Evolutionary conservation across 2,888 invertebrate genomes (phyloP).

Genomic region (Ceratothoa steindachneri): DNA sequence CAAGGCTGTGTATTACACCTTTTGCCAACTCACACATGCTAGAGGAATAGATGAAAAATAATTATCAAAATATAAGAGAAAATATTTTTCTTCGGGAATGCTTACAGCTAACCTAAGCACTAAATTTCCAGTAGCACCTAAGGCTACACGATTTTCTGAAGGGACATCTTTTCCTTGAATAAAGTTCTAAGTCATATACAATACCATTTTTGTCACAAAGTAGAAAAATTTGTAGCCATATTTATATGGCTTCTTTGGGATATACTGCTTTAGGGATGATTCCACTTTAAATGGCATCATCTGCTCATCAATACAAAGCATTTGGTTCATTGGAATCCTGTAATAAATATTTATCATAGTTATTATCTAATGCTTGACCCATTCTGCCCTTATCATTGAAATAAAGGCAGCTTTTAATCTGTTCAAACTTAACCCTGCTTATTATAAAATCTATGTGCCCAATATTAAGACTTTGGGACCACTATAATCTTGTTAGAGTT

Average conservation of each 20-base stretch:
- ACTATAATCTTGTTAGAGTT: too few species aligned
- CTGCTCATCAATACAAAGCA: constrained; percentile 50
- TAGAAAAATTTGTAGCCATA: constrained; percentile 15
- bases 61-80: constrained; percentile 27
- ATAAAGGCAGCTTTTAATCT: constrained; percentile 37
- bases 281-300: constrained; percentile 51
- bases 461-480: constrained; percentile 22
- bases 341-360: constrained; percentile 45
- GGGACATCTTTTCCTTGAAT: constrained; percentile 7
- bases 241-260: constrained; percentile 50
- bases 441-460: constrained; percentile 24
- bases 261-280: constrained; percentile 50
- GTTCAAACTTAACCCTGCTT: constrained; percentile 39
- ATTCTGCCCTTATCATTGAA: constrained; percentile 38
- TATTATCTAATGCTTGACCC: background rate
- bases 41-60: constrained; percentile 26
- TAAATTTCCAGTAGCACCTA: constrained; percentile 25
- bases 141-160: background rate
- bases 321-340: constrained; percentile 57
- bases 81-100: constrained; percentile 20
- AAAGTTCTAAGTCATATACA: constrained; percentile 12
- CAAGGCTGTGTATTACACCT: background rate
- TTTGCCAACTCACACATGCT: constrained; percentile 12
- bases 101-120: constrained; percentile 12
- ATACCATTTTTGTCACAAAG: constrained; percentile 16